Conservation (phyloP, 2,888 invertebrate genomes). For the Heliconius aoede region DNA sequence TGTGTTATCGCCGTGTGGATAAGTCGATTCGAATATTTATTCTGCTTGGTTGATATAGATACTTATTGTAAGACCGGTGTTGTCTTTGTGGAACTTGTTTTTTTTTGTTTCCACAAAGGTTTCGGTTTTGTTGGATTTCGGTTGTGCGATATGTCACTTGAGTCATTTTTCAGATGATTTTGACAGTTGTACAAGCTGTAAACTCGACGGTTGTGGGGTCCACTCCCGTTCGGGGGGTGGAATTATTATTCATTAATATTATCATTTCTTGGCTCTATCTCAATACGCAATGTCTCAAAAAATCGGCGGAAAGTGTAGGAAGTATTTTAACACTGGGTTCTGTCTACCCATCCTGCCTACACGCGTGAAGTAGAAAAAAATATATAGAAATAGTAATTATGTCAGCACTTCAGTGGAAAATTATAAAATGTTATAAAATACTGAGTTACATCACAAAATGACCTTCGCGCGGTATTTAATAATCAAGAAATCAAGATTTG, state of each 20-base stretch:
- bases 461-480: constrained; percentile 6
- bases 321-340: too few relatives aligned
- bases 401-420: neutral
- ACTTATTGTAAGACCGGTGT: constrained; percentile 12
- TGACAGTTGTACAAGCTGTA: neutral
- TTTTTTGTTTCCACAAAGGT: constrained; percentile 7
- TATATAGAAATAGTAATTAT: neutral
- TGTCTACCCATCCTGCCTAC: too few relatives aligned
- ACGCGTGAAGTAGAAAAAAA: neutral
- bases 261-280: too few relatives aligned
- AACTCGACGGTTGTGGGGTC: too few relatives aligned
- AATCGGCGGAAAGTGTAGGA: too few relatives aligned
- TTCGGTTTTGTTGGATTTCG: neutral
- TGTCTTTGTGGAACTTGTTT: constrained; percentile 11
- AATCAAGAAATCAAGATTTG: constrained; percentile 15
- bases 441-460: neutral
- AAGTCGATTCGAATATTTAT: constrained; percentile 8
- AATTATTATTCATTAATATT: too few relatives aligned
- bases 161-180: neutral
- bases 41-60: neutral
- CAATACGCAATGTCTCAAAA: too few relatives aligned
- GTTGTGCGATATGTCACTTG: neutral
- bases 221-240: too few relatives aligned
- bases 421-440: constrained; percentile 2
- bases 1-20: constrained; percentile 50